Percentiles rank a stretch among this genome's conserved stretches.
These are phyloP conservation scores for Scomber japonicus DNA, from an alignment of 2,113 vertebrate genomes.

Conservation along the genomic window DNA sequence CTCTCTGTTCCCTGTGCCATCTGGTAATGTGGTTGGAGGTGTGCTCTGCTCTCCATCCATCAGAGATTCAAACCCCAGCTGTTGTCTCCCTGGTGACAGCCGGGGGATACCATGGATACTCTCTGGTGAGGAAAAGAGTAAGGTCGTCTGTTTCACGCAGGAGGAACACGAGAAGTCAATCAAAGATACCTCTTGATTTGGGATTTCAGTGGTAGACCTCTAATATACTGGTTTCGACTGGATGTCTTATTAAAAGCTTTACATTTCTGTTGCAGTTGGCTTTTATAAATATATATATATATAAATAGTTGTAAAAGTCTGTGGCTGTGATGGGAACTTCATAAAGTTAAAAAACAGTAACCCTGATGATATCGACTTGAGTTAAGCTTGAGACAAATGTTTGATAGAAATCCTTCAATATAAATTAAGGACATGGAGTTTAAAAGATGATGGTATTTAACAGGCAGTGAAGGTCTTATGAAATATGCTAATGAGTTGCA, in stretches of 20 bases:
- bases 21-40: constrained; percentile 74
- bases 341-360: neutral
- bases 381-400: neutral
- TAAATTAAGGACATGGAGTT: no score
- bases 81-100: constrained; percentile 59
- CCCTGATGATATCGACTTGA: neutral
- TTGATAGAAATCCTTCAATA: neutral
- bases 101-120: constrained; percentile 33
- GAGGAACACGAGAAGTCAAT: constrained; percentile 34
- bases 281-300: no score
- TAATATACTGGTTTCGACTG: neutral
- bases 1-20: constrained; percentile 51
- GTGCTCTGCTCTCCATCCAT: constrained; percentile 57
- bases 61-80: constrained; percentile 71
- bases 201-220: neutral
- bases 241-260: neutral
- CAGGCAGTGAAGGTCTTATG: neutral
- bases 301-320: constrained; percentile 2
- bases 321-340: no score
- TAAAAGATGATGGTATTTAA: neutral
- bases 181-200: neutral
- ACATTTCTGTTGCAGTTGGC: no score
- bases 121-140: constrained; percentile 57
- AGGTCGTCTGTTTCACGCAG: constrained; percentile 39
- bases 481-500: neutral